Evolutionary conservation across 2,797 vertebrate species (phyloP).

Genomic region (Cyclopterus lumpus): DNA sequence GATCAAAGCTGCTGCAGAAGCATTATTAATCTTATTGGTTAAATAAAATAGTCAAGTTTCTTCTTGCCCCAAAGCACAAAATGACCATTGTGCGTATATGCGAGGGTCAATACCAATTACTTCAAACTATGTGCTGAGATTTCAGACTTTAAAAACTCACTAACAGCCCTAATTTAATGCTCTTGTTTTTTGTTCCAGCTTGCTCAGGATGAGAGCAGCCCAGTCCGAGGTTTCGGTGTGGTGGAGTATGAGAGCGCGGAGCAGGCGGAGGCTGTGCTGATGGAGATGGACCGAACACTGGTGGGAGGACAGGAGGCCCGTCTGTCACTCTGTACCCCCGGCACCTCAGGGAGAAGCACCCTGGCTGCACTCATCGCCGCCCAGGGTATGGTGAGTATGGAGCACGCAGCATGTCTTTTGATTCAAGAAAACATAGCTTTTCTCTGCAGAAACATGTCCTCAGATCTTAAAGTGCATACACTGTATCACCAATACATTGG

Average conservation of each 20-base stretch:
- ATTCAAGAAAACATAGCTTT: not conserved
- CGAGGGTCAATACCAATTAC: conserved; percentile 8
- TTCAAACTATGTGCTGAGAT: not conserved
- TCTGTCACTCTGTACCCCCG: conserved; percentile 93
- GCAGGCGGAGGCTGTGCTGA: conserved; percentile 90
- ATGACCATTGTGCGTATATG: not conserved
- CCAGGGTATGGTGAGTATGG: conserved; percentile 92
- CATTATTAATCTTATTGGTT: conserved; percentile 11
- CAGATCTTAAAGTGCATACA: conserved; percentile 17
- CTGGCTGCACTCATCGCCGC: conserved; percentile 95
- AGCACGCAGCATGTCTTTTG: not conserved
- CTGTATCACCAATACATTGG: conserved; percentile 11
- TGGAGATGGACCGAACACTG: conserved; percentile 82
- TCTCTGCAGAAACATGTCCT: not conserved
- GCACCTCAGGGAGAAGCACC: conserved; percentile 94
- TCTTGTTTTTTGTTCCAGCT: conserved; percentile 79
- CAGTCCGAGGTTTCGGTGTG: conserved; percentile 90
- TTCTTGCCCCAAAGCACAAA: not conserved
- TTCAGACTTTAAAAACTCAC: not conserved
- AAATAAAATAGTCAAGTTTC: not conserved
- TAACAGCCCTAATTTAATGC: not conserved
- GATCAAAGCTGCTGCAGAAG: not conserved
- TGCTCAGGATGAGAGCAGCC: conserved; percentile 93
- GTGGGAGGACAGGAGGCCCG: conserved; percentile 88
- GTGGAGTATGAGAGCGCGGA: conserved; percentile 92